These are phyloP conservation scores for Saturnia japonica DNA, from an alignment of 2,888 invertebrate species.

Conservation along the genomic window DNA sequence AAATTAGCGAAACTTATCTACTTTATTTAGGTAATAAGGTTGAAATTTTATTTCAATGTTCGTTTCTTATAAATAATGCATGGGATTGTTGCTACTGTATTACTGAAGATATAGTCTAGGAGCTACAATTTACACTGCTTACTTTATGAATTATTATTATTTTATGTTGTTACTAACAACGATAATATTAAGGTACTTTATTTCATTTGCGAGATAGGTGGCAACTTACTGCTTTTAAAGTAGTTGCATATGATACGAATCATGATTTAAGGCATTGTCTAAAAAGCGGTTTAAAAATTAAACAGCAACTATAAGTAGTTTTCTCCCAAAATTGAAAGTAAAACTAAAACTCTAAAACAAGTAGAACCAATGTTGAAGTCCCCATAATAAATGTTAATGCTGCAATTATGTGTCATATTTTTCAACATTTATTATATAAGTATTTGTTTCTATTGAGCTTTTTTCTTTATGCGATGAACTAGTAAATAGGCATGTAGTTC, in stretches of 20 bases:
- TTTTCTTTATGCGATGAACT: not conserved
- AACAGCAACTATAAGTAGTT: too few relatives aligned
- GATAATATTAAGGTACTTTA: not conserved
- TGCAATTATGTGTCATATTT: too few relatives aligned
- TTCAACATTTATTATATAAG: too few relatives aligned
- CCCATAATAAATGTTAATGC: too few relatives aligned
- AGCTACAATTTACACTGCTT: not conserved
- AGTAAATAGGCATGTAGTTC: not conserved
- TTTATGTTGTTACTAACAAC: not conserved
- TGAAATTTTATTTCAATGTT: constrained; percentile 49
- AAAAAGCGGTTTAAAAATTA: not conserved
- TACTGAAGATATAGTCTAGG: constrained; percentile 34
- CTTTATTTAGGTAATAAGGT: constrained; percentile 44
- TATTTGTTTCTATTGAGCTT: not conserved
- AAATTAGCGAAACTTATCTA: constrained; percentile 36
- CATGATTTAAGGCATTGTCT: not conserved
- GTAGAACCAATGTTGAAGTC: too few relatives aligned
- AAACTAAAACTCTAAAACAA: too few relatives aligned
- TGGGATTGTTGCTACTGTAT: constrained; percentile 51
- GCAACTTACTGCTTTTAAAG: not conserved
- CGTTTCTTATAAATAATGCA: constrained; percentile 53
- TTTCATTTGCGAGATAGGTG: not conserved
- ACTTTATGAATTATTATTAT: constrained; percentile 1
- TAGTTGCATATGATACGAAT: not conserved
- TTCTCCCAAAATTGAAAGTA: too few relatives aligned